Evolutionary conservation across 2,797 vertebrate genomes (phyloP).

Genomic region (Notolabrus celidotus): DNA sequence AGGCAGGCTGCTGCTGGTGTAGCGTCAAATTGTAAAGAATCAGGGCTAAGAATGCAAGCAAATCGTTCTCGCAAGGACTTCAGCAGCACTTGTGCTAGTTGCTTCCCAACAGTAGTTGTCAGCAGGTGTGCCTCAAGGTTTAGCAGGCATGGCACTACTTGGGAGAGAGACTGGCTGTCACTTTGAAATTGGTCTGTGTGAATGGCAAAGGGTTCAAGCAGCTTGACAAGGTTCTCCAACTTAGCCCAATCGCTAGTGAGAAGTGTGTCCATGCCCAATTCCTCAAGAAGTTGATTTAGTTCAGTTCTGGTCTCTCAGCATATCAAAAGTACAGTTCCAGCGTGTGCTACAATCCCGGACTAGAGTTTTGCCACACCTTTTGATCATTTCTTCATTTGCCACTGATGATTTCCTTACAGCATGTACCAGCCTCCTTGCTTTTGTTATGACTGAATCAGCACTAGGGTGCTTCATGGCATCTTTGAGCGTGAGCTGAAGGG

Average conservation of each 20-base stretch:
- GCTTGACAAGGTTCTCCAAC: slow-evolving; percentile 29
- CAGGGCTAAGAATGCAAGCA: slow-evolving; percentile 10
- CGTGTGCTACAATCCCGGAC: neutral
- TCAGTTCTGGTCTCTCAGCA: neutral
- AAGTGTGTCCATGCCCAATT: no score
- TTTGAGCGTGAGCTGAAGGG: no score
- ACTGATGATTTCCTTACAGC: neutral
- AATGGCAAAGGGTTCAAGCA: slow-evolving; percentile 48
- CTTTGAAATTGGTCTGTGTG: slow-evolving; percentile 49
- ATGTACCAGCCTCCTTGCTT: no score
- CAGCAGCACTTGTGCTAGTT: slow-evolving; percentile 6
- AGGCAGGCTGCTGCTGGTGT: slow-evolving; percentile 21
- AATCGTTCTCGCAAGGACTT: slow-evolving; percentile 18
- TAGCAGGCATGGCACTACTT: slow-evolving; percentile 55
- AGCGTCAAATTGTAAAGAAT: slow-evolving; percentile 25
- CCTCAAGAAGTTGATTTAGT: slow-evolving; percentile 1
- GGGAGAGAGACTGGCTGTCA: slow-evolving; percentile 58
- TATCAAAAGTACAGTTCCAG: slow-evolving; percentile 20
- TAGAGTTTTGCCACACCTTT: slow-evolving; percentile 14
- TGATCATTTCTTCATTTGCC: slow-evolving; percentile 1
- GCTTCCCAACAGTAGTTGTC: neutral
- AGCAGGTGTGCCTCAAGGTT: slow-evolving; percentile 55
- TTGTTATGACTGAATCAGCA: no score
- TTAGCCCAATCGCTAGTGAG: slow-evolving; percentile 9
- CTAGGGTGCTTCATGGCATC: no score